Evolutionary conservation across 2,888 invertebrate genomes (phyloP).

Genomic region (Cryptocheilus praepositus): DNA sequence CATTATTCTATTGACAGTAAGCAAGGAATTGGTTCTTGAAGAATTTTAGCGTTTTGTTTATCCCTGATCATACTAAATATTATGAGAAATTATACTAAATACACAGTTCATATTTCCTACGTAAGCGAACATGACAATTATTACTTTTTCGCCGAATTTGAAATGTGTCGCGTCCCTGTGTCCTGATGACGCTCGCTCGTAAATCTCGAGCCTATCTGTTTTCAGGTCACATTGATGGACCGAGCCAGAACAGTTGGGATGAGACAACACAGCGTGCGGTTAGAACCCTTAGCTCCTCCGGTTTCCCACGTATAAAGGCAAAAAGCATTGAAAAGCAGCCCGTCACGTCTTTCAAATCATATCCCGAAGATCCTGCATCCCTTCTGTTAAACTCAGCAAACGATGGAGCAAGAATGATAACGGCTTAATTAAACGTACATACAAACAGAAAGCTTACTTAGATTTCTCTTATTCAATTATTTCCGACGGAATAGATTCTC

Average conservation of each 20-base stretch:
- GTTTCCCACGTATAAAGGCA: slow-evolving; percentile 32
- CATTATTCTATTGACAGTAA: no score
- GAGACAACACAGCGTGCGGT: slow-evolving; percentile 54
- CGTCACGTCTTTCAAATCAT: slow-evolving; percentile 26
- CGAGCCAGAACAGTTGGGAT: slow-evolving; percentile 54
- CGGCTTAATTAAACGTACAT: slow-evolving; percentile 37
- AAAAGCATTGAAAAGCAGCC: slow-evolving; percentile 38
- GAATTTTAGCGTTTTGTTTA: no score
- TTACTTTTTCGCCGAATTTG: no score
- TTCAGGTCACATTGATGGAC: slow-evolving; percentile 56
- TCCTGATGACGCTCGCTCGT: slow-evolving; percentile 44
- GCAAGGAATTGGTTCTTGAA: no score
- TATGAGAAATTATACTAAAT: no score
- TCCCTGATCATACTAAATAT: no score
- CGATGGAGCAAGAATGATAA: slow-evolving; percentile 57
- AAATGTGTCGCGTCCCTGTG: neutral
- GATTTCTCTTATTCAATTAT: neutral
- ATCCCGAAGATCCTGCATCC: slow-evolving; percentile 48
- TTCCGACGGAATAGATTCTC: neutral
- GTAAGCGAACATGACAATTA: no score
- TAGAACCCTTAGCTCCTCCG: slow-evolving; percentile 32
- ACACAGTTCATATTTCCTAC: no score
- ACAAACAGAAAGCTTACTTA: no score
- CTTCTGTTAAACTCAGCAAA: slow-evolving; percentile 59
- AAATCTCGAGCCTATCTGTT: slow-evolving; percentile 56